Percentiles rank a stretch among this genome's conserved stretches.
Evolutionary conservation across 1,140 invertebrate species (phyloP).

Genomic region (Anastrepha obliqua): DNA sequence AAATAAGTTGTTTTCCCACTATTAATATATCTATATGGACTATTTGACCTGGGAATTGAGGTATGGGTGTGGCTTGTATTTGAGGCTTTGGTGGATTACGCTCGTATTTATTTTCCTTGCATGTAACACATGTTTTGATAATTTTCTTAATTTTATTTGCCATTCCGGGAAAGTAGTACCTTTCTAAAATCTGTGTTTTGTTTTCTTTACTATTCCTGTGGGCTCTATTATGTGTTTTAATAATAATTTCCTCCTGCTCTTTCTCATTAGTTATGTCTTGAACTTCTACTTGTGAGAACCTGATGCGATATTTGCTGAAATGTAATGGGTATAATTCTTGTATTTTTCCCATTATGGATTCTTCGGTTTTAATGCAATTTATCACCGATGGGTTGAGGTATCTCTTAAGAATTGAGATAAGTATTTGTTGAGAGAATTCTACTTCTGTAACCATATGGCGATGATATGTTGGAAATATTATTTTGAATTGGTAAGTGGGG

Average conservation of each 20-base stretch:
- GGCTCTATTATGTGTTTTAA: not conserved
- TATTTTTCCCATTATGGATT: conserved; percentile 39
- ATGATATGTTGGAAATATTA: too few relatives aligned
- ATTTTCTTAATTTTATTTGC: conserved; percentile 43
- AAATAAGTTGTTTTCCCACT: too few relatives aligned
- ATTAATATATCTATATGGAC: too few relatives aligned
- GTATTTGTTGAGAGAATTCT: too few relatives aligned
- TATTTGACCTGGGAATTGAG: too few relatives aligned
- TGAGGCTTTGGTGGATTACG: conserved; percentile 43
- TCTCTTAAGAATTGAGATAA: not conserved
- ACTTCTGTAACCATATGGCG: too few relatives aligned
- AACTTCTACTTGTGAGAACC: conserved; percentile 53
- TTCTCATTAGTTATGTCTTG: too few relatives aligned
- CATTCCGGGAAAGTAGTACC: not conserved
- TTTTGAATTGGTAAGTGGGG: too few relatives aligned
- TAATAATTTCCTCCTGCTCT: not conserved
- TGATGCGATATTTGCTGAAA: conserved; percentile 57
- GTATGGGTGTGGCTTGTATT: not conserved
- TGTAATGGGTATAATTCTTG: conserved; percentile 48
- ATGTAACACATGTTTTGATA: conserved; percentile 56
- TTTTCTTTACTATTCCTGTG: conserved; percentile 27
- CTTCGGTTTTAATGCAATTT: conserved; percentile 38
- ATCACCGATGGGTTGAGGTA: conserved; percentile 54
- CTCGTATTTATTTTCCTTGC: conserved; percentile 54
- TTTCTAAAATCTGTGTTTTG: conserved; percentile 22